Evolutionary conservation across 2,888 invertebrate species (phyloP), one percentile per base, ranked within the genome.

Genomic region (Cheilosia soror): DNA sequence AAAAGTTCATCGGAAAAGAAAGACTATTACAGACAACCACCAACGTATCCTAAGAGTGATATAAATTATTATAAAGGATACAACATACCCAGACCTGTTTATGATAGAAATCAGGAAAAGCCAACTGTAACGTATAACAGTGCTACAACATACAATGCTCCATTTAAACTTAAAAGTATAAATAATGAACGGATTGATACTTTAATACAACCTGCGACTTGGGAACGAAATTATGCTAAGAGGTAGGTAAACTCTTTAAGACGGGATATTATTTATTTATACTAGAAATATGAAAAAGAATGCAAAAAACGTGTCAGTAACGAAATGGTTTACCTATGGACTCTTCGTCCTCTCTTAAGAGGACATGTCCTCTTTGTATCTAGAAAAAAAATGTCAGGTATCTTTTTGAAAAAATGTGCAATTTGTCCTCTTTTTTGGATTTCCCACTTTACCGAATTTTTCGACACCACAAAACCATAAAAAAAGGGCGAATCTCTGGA

Each of bases 161-260:
- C 11, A 11, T 58, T 55, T 69, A 47, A 5, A 25, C n/a, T 57
- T 1, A 77, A 69, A 40, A 68, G 40, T 25, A 27, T 47, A 25
- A 83, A 83, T 25, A 83, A 83, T 62, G 40, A 57, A 51, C 62
- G 73, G 20, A 33, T 69, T 3, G 57, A 77, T 6, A 6, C 13
- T 2, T 29, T 51, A 20, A 13, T 29, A n/a, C 29, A n/a, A 11
- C 47, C 42, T n/a, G 25, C 27, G 0, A 15, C 6, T 13, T 40
- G 62, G 49, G 37, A 42, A 9, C n/a, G 29, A 4, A 42, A 9
- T 5, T 20, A 75, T 11, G 33, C 5, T 44, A 57, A 65, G 5
- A 81, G 63, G 81, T 80, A 42, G 42, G 5, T 47, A 31, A 15
- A 6, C 4, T 62, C 4, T 15, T 44, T 27, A 0, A 5, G 3